Evolutionary conservation across 1,140 invertebrate species (phyloP), one percentile per base, ranked within the genome.

Genomic region (Diorhabda sublineata): DNA sequence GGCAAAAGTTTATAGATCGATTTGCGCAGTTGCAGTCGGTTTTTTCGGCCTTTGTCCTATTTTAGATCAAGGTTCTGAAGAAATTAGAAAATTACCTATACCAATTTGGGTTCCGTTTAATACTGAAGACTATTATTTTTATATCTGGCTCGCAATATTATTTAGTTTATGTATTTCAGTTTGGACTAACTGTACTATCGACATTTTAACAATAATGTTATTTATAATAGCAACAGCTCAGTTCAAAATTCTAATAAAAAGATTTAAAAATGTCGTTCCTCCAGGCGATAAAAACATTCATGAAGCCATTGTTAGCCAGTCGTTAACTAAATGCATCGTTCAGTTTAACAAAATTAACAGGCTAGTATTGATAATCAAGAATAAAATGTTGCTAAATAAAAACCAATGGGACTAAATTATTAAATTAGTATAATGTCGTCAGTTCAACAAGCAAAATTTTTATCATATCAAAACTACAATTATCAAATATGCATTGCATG

Each of bases 101-200:
- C 64, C 58, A 7, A 43, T 65, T 8, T 70, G 69, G 69, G 26
- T 66, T 44, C 69, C 69, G 4, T 70, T 66, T 56, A 64, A 70
- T 56, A 61, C 58, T 11, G 59, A 45, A 3, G 56, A 63, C 6
- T 52, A 70, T 56, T 67, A 70, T 61, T 60, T 43, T 45, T 11
- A 7, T 2, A 67, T 66, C 1, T 59, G 57, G 58, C 62, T 70
- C 62, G 9, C 61, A 3, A 45, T 66, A 67, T 26, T 66, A 9
- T 42, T 67, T 3, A 66, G 64, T 57, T n/a, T 70, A 3, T 45
- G 61, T 9, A 57, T 70, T 56, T 60, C 64, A 3, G 69, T 64
- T 61, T 70, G 66, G 59, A 61, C 58, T 5, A 70, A 70, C 41
- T 61, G 64, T 9, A 61, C 41, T 56, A 70, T 70, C 57, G 69